A percentile compares a stretch with the other conserved stretches of the same genome.
phyloP scores from a whole-genome alignment of 2,797 vertebrate genomes.

The Anolis apletophallus region DNA sequence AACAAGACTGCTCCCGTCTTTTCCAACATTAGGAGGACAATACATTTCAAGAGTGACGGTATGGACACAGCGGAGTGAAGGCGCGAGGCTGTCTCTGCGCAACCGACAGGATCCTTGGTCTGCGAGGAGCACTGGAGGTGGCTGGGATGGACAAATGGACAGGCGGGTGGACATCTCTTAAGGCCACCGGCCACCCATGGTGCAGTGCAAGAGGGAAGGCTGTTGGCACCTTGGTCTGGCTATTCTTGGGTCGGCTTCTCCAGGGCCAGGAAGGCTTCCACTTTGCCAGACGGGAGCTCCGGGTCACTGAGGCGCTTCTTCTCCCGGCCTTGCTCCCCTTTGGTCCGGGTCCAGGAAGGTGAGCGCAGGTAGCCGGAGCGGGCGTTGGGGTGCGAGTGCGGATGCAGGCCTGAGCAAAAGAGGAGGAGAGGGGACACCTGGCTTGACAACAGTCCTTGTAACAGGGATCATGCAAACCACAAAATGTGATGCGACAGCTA shows the following conservation, averaged over 20 bases:
- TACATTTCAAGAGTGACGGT: neutral
- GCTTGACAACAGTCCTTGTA: too few species aligned
- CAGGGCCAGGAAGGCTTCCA: conserved; percentile 84
- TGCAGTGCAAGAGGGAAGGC: conserved; percentile 33
- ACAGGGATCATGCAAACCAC: too few species aligned
- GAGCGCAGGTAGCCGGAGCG: conserved; percentile 90
- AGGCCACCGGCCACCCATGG: conserved; percentile 16
- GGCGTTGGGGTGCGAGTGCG: conserved; percentile 80
- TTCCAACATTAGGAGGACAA: too few species aligned
- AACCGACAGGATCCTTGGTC: neutral
- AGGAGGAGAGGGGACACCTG: too few species aligned
- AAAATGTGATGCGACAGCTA: too few species aligned
- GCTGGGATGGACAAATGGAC: too few species aligned
- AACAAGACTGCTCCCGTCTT: neutral
- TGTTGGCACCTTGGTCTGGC: conserved; percentile 36
- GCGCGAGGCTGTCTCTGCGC: neutral
- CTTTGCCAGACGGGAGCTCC: conserved; percentile 69
- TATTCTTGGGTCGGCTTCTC: conserved; percentile 89
- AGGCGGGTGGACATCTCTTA: neutral
- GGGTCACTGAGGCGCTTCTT: conserved; percentile 89
- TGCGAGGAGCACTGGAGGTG: neutral
- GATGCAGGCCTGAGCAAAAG: conserved; percentile 81
- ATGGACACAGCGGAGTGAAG: neutral
- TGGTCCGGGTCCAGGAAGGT: conserved; percentile 90
- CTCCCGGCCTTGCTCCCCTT: conserved; percentile 83